phyloP scores from a whole-genome alignment of 1,140 invertebrate species.

The Neelides sp. region DNA sequence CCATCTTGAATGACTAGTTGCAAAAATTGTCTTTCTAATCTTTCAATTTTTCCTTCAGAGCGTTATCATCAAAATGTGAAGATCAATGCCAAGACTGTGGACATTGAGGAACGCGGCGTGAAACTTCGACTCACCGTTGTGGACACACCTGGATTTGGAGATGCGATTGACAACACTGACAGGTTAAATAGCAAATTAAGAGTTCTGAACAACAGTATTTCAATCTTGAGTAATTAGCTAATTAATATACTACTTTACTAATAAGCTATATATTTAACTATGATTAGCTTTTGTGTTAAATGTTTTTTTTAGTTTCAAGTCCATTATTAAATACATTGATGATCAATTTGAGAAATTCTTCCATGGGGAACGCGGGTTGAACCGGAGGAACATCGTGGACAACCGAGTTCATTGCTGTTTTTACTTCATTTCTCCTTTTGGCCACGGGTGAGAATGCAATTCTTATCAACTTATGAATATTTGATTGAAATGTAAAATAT shows the following conservation, averaged over 20 bases:
- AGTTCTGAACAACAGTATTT: neutral
- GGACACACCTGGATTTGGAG: constrained; percentile 96
- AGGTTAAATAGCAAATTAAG: constrained; percentile 43
- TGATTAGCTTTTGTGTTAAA: constrained; percentile 37
- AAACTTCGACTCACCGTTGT: constrained; percentile 80
- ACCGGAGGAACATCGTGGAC: constrained; percentile 59
- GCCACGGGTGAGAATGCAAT: constrained; percentile 71
- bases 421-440: constrained; percentile 96
- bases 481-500: too few species aligned
- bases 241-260: neutral
- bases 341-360: constrained; percentile 86
- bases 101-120: constrained; percentile 84
- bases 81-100: constrained; percentile 78
- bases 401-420: constrained; percentile 96
- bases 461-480: too few species aligned
- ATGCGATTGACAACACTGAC: constrained; percentile 95
- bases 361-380: constrained; percentile 78
- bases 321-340: constrained; percentile 85
- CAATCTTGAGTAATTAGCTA: neutral
- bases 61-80: constrained; percentile 80
- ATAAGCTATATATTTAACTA: constrained; percentile 6
- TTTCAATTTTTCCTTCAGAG: constrained; percentile 42
- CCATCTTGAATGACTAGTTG: neutral
- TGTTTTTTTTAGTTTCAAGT: constrained; percentile 54
- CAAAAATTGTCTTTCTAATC: neutral